Base-by-base conservation (phyloP, 2,113 vertebrate genomes). In the Choloepus hoffmanni region DNA sequence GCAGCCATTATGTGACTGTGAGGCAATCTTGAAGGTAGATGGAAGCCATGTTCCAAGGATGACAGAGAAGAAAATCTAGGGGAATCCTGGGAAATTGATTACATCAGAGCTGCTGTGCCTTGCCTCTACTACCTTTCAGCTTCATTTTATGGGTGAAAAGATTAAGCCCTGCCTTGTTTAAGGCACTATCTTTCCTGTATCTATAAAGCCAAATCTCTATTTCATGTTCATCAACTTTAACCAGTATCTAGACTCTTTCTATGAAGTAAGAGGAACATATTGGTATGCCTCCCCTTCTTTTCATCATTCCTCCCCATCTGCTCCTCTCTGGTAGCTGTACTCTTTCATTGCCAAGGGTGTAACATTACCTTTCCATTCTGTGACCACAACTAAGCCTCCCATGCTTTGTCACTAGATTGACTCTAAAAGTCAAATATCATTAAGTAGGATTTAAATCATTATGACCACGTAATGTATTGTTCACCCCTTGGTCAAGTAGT, bases 361-460 rank as follows among this genome's bases (percentile, higher is more conserved):
- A 36, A 23, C n/a, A 26, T 82, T 62, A 45, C n/a, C 55, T 58
- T 72, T 40, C 8, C 82, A 36, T 62, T 77, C 83, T 65, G 2
- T 63, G 26, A 63, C 81, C 24, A 81, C 73, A 77, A 9, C 45
- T 74, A 70, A 90, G 24, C 45, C 8, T 78, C n/a, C 65, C 72
- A 16, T 65, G 60, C 48, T 68, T 88, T 78, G 63, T 63, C 7
- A 33, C 30, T 48, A 50, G 45, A 76, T 36, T 23, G 81, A 78
- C 36, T 87, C 23, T 81, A 83, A 92, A 90, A 73, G 8, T 21
- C 67, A 48, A 87, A 73, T 23, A 89, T 60, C 53, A 72, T 60
- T 30, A 72, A 92, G 43, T 43, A 85, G 77, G 36, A 85, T 48
- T 73, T 77, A 93, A 58, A 26, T 79, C 24, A 79, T 91, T 88